phyloP scores from a whole-genome alignment of 2,888 invertebrate genomes.

The Stenurella melanura region DNA sequence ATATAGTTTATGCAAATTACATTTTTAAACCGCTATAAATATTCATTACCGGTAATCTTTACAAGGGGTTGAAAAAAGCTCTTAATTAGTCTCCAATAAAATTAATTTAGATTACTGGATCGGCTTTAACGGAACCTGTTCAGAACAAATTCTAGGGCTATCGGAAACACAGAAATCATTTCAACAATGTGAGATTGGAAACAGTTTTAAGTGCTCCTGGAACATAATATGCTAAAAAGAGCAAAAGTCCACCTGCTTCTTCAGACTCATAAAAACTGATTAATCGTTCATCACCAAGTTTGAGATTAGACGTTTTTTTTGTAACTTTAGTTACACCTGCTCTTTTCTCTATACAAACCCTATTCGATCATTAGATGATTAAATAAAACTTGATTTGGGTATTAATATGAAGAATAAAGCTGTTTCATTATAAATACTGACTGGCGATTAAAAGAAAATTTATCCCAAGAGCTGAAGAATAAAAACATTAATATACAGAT shows the following conservation, averaged over 20 bases:
- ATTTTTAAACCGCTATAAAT: conserved; percentile 59
- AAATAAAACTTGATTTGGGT: conserved; percentile 37
- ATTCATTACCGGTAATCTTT: conserved; percentile 65
- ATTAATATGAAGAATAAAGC: conserved; percentile 44
- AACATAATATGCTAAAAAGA: conserved; percentile 45
- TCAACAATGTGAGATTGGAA: conserved; percentile 53
- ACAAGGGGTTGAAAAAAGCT: conserved; percentile 65
- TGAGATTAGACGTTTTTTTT: conserved; percentile 25
- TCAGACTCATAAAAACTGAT: conserved; percentile 42
- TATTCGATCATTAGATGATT: conserved; percentile 47
- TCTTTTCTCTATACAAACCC: conserved; percentile 44
- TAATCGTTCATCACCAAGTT: conserved; percentile 37
- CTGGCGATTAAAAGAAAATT: not conserved
- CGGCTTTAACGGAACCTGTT: conserved; percentile 57
- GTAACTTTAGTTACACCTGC: conserved; percentile 49
- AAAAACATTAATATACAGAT: not conserved
- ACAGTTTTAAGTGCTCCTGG: conserved; percentile 52
- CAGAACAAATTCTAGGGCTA: conserved; percentile 59
- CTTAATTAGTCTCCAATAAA: conserved; percentile 66
- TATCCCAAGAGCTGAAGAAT: not conserved
- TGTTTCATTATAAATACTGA: conserved; percentile 23
- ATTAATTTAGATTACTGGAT: conserved; percentile 63
- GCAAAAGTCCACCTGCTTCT: conserved; percentile 49
- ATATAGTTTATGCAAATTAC: conserved; percentile 36
- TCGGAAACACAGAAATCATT: conserved; percentile 63